Conservation (phyloP, 2,113 vertebrate species). For the Tachysurus fulvidraco region DNA sequence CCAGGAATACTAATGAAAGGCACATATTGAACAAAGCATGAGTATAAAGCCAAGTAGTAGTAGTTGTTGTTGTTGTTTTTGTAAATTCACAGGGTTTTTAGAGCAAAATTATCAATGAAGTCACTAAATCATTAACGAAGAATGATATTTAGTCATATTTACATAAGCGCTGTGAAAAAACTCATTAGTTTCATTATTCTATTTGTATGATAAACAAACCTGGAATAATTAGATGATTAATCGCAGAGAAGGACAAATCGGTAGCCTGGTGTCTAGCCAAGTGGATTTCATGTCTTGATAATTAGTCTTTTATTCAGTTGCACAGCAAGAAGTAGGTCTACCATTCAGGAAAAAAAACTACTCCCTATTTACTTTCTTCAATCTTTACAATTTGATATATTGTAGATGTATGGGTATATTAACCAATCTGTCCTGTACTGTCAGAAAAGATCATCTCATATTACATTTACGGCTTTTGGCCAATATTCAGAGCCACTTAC, state of each 20-base stretch:
- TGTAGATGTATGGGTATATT: not conserved
- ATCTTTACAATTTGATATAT: not conserved
- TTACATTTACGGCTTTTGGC: not conserved
- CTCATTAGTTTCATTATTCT: not conserved
- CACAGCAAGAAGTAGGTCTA: not conserved
- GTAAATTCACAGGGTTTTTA: not conserved
- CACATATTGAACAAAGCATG: slow-evolving; percentile 13
- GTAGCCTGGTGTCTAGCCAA: not conserved
- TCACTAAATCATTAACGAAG: not conserved
- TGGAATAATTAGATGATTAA: not conserved
- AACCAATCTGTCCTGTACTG: not conserved
- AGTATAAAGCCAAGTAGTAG: not conserved
- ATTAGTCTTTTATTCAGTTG: not conserved
- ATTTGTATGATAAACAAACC: not conserved
- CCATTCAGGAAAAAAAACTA: not conserved
- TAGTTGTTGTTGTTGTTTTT: not conserved
- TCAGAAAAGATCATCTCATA: not conserved
- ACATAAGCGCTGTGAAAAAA: not conserved
- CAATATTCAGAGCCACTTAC: not conserved
- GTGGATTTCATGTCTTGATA: not conserved
- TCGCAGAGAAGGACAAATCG: not conserved
- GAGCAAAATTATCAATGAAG: not conserved
- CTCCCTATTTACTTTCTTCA: not conserved
- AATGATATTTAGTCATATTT: not conserved
- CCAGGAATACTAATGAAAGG: slow-evolving; percentile 53